Evolutionary conservation across 2,888 invertebrate genomes (phyloP), one percentile per base, ranked within the genome.

Genomic region (Nudaria mundana): DNA sequence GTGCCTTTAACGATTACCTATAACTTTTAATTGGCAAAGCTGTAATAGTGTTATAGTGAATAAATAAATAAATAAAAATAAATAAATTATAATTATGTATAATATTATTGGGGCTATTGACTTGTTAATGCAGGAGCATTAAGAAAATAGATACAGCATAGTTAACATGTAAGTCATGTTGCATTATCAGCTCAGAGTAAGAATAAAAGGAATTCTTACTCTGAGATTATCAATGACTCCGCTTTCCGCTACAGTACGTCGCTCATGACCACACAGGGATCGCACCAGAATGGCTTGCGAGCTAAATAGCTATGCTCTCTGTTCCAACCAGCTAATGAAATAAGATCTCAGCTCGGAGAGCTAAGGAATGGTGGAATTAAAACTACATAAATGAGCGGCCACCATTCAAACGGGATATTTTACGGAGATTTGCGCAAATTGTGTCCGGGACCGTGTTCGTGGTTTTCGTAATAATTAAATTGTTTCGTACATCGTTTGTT

Each of bases 301-400:
- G 80, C 82, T 85, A 84, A 82, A 85, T 83, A 79, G 79, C 77
- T 72, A 75, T 69, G 73, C 70, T 60, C 67, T 58, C 66, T 68
- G 69, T 76, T 77, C 81, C 81, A 76, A 72, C 76, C 72, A 81
- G 82, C 85, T 86, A 86, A 87, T 85, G 87, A 84, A 86, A 84
- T 83, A 86, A 86, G 85, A 87, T 85, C 81, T 78, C 70, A 45
- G 68, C 77, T 72, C 72, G 66, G 45, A 79, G 81, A 79, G 81
- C 86, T 85, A 87, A 87, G 84, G 81, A 87, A 87, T 86, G 83
- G 86, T 63, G 81, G 86, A 85, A 88, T 87, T 87, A 88, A 87
- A 87, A 86, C 79, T 83, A 86, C 83, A 85, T 85, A 85, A 87
- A 87, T 82, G 86, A 80, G 70, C 70, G 71, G 71, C 68, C 76